Percentiles rank a stretch among this genome's conserved stretches.
phyloP scores from a whole-genome alignment of 2,113 vertebrate genomes.

The Myanophis thanlyinensis region DNA sequence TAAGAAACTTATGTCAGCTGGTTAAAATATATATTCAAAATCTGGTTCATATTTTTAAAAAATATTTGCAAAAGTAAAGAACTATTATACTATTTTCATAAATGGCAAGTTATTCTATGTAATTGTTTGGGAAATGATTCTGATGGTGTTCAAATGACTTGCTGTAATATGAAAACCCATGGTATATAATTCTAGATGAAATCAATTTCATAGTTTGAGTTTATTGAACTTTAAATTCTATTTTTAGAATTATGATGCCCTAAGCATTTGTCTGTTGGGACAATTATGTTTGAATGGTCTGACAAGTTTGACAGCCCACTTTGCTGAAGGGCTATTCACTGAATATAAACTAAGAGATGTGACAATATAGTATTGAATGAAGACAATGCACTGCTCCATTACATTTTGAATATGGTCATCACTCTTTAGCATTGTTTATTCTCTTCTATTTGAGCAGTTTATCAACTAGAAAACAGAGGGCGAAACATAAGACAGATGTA shows the following conservation, averaged over 20 bases:
- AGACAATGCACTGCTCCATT: not conserved
- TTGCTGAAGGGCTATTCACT: not conserved
- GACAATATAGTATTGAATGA: not conserved
- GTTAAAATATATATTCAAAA: not conserved
- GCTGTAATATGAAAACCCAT: not conserved
- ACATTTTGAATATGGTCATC: not conserved
- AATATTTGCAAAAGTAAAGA: not conserved
- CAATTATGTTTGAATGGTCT: not conserved
- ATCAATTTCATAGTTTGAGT: not conserved
- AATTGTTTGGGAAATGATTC: not conserved
- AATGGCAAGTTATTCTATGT: not conserved
- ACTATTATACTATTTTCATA: not conserved
- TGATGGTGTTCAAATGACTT: not conserved
- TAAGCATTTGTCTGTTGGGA: not conserved
- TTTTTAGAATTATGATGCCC: not conserved
- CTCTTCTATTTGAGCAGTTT: not conserved
- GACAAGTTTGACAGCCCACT: not conserved
- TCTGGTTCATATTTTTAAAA: not conserved
- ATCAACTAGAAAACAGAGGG: not conserved
- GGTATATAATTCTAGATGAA: not conserved
- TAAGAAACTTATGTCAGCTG: not conserved
- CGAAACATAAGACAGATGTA: not conserved
- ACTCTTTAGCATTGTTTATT: not conserved
- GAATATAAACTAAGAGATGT: not conserved
- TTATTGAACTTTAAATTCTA: not conserved